A percentile compares a stretch with the other conserved stretches of the same genome.
phyloP scores from a whole-genome alignment of 2,113 vertebrate species.

The Cinclus mexicanus region DNA sequence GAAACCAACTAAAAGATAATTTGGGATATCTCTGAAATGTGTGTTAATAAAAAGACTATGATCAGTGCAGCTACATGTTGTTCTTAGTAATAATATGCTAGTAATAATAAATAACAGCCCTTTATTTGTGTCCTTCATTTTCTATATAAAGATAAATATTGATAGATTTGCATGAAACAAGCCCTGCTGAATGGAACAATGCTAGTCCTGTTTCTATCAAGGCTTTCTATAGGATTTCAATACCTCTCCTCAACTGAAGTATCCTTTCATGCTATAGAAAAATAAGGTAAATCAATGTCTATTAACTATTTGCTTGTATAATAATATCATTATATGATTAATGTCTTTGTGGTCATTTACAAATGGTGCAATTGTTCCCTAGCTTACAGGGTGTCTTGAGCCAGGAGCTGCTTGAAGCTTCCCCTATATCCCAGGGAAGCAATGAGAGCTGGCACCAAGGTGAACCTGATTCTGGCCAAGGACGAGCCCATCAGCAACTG shows the following conservation, averaged over 20 bases:
- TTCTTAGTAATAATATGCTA: slow-evolving; percentile 38
- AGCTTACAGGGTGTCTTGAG: neutral
- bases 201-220: neutral
- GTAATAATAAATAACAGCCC: slow-evolving; percentile 33
- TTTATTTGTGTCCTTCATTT: slow-evolving; percentile 30
- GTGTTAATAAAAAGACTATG: slow-evolving; percentile 47
- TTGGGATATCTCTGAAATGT: slow-evolving; percentile 39
- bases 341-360: neutral
- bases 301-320: neutral
- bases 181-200: neutral
- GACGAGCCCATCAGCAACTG: accelerated
- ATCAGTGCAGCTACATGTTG: neutral
- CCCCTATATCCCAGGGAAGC: accelerated
- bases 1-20: slow-evolving; percentile 61
- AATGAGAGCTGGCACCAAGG: neutral
- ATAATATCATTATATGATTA: neutral
- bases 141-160: neutral
- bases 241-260: neutral
- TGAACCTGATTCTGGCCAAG: neutral
- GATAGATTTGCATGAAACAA: neutral
- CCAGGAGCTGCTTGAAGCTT: neutral
- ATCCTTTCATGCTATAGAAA: neutral
- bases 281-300: neutral
- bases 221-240: neutral
- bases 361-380: neutral